A percentile compares a stretch with the other conserved stretches of the same genome.
These are phyloP conservation scores for Conistra vaccinii DNA, from an alignment of 2,888 invertebrate species.

Conservation along the genomic window DNA sequence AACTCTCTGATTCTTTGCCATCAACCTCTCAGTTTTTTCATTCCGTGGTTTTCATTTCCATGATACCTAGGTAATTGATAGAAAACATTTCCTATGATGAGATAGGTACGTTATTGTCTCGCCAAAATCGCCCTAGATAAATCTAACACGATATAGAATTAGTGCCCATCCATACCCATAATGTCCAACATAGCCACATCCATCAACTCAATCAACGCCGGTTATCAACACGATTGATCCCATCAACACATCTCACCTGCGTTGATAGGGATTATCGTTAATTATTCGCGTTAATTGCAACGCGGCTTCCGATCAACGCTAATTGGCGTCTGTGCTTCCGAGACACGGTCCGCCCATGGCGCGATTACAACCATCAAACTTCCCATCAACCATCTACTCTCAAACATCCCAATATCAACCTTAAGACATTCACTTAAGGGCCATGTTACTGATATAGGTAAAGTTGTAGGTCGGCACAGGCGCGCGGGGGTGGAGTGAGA, in stretches of 20 bases:
- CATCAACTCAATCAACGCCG: conserved; percentile 27
- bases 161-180: not conserved
- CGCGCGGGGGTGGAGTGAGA: conserved; percentile 84
- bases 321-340: conserved; percentile 87
- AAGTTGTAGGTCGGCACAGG: conserved; percentile 79
- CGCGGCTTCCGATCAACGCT: conserved; percentile 81
- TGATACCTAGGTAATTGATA: not conserved
- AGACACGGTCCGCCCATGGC: conserved; percentile 89
- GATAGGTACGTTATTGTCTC: not conserved
- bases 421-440: conserved; percentile 70
- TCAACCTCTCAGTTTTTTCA: not conserved
- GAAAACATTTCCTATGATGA: not conserved
- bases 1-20: not conserved
- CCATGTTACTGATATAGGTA: conserved; percentile 77
- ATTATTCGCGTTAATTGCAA: conserved; percentile 84
- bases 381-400: conserved; percentile 75
- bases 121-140: not conserved
- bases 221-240: conserved; percentile 58
- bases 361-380: conserved; percentile 85
- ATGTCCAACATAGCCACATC: conserved; percentile 1
- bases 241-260: conserved; percentile 62
- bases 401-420: conserved; percentile 72
- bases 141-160: not conserved
- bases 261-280: conserved; percentile 72
- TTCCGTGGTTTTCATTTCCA: not conserved